Conservation (phyloP, 2,888 invertebrate genomes). For the Drosophila subsilvestris region DNA sequence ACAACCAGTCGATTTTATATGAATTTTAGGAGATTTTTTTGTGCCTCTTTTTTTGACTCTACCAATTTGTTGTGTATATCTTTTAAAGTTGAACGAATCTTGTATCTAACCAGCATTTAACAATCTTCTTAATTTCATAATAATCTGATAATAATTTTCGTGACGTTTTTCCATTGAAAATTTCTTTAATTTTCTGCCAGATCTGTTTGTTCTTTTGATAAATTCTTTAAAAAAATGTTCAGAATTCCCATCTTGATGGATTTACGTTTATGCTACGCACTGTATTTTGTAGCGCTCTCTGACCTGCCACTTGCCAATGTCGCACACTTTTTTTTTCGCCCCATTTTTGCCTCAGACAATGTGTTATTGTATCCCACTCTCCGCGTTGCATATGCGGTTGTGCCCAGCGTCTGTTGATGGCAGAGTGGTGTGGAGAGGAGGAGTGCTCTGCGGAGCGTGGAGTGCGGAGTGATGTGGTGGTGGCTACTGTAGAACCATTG, state of each 20-base stretch:
- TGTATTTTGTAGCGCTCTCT: slow-evolving; percentile 16
- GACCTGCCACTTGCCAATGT: slow-evolving; percentile 33
- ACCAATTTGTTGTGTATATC: neutral
- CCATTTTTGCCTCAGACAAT: slow-evolving; percentile 57
- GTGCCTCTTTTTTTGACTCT: too few species aligned
- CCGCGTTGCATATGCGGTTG: slow-evolving; percentile 26
- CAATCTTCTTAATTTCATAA: neutral
- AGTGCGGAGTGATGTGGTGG: slow-evolving; percentile 4
- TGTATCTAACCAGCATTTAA: neutral
- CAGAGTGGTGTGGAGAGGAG: neutral
- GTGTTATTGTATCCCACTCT: slow-evolving; percentile 61
- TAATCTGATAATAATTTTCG: neutral
- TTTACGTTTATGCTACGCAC: slow-evolving; percentile 21
- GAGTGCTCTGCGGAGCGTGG: too few species aligned
- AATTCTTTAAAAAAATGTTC: neutral
- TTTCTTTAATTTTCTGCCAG: neutral
- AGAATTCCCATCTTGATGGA: neutral
- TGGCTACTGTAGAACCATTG: slow-evolving; percentile 41
- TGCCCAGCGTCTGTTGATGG: neutral
- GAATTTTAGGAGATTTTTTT: too few species aligned
- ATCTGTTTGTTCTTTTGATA: neutral
- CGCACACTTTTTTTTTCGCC: slow-evolving; percentile 17
- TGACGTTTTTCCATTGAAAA: neutral
- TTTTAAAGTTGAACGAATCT: too few species aligned
- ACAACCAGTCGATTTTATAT: too few species aligned